phyloP scores from a whole-genome alignment of 1,140 invertebrate species.

The Delia radicum region DNA sequence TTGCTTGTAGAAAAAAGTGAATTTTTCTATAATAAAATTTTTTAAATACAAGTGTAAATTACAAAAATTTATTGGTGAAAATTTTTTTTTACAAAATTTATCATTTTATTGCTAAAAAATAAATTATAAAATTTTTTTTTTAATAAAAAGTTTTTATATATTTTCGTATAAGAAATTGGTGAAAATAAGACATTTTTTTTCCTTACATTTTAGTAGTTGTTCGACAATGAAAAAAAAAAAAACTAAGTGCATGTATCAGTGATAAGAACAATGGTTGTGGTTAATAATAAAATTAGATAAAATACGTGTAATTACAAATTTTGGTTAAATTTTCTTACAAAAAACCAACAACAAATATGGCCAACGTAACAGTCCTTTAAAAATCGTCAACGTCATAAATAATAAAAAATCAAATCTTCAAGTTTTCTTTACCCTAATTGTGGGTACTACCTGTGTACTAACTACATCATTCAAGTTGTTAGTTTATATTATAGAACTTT shows the following conservation, averaged over 20 bases:
- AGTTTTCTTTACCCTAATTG: background rate
- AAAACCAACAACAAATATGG: no score
- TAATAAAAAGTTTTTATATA: constrained; percentile 23
- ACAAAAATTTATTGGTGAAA: no score
- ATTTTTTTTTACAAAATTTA: no score
- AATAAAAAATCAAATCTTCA: background rate
- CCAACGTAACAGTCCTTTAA: background rate
- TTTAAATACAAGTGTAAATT: constrained; percentile 27
- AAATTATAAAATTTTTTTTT: constrained; percentile 10
- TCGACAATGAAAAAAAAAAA: constrained; percentile 1
- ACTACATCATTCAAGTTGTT: no score
- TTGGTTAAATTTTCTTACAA: background rate
- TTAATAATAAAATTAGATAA: constrained; percentile 5
- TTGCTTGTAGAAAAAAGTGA: constrained; percentile 40
- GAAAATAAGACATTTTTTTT: constrained; percentile 1
- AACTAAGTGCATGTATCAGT: constrained; percentile 6
- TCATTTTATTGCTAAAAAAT: no score
- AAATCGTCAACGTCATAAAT: background rate
- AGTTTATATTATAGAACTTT: background rate
- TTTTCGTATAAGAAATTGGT: constrained; percentile 23
- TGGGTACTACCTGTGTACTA: no score
- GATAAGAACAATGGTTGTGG: constrained; percentile 20
- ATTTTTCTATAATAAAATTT: constrained; percentile 35
- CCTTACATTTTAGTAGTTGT: background rate
- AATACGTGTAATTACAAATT: constrained; percentile 14